Percentiles rank a stretch among this genome's conserved stretches.
Evolutionary conservation across 2,113 vertebrate genomes (phyloP).

Genomic region (Hyperoodon ampullatus): DNA sequence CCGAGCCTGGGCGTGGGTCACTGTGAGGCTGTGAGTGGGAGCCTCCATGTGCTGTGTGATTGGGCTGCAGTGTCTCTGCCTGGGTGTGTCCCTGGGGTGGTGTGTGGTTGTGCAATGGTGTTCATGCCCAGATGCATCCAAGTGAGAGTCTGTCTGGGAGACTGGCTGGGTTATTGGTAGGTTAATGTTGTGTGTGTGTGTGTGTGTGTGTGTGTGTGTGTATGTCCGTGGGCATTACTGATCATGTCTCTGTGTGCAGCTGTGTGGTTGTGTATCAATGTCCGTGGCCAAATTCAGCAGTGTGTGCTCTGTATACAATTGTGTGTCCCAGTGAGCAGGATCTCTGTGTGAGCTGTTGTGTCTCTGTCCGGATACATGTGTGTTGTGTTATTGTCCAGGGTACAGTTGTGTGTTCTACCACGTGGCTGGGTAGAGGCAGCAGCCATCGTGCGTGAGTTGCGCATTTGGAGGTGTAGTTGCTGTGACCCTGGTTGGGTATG

Average conservation of each 20-base stretch:
- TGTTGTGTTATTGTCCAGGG: neutral
- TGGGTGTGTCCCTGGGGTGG: neutral
- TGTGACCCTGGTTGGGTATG: neutral
- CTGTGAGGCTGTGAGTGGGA: neutral
- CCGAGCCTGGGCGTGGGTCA: neutral
- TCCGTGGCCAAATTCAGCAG: neutral
- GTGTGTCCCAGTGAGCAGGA: neutral
- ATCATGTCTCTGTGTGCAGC: too few relatives aligned
- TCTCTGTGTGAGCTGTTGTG: neutral
- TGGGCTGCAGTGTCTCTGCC: neutral
- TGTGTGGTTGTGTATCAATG: too few relatives aligned
- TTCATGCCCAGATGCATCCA: neutral
- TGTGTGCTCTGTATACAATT: neutral
- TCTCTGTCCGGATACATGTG: neutral
- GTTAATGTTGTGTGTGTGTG: neutral
- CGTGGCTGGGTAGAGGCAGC: neutral
- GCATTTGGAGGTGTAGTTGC: too few relatives aligned
- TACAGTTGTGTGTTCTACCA: neutral
- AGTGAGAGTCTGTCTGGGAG: neutral
- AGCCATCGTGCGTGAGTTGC: neutral
- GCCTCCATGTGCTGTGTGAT: fast-evolving
- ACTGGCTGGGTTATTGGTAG: neutral
- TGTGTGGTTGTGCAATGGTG: neutral
- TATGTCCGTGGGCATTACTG: too few relatives aligned
- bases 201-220: neutral